These are phyloP conservation scores for Dipodomys merriami DNA, from an alignment of 2,113 vertebrate genomes.

Conservation along the genomic window DNA sequence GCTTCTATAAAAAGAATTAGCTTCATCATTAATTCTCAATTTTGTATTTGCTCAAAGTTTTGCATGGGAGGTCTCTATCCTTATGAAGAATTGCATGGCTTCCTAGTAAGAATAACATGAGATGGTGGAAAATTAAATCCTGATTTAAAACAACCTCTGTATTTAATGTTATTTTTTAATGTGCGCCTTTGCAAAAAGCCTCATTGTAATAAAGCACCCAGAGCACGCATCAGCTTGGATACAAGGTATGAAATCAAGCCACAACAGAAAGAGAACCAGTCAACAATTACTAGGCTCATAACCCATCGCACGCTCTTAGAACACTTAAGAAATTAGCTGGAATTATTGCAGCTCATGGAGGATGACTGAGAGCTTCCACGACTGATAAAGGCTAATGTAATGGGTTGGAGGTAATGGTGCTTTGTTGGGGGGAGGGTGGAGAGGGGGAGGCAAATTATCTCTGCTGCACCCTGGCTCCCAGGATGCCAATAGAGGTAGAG, in stretches of 20 bases:
- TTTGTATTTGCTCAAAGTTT: conserved; percentile 69
- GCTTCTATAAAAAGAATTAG: conserved; percentile 60
- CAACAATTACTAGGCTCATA: conserved; percentile 82
- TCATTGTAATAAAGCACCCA: conserved; percentile 75
- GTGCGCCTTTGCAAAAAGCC: conserved; percentile 76
- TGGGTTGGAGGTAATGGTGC: conserved; percentile 78
- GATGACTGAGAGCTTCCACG: conserved; percentile 77
- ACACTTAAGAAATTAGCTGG: conserved; percentile 84
- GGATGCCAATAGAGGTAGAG: conserved; percentile 80
- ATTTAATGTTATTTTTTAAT: conserved; percentile 79
- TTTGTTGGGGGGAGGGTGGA: conserved; percentile 63
- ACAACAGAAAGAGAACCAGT: conserved; percentile 76
- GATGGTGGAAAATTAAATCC: conserved; percentile 72
- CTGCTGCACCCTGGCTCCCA: conserved; percentile 78
- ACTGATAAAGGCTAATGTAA: conserved; percentile 80
- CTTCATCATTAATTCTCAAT: conserved; percentile 70
- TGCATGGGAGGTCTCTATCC: conserved; percentile 72
- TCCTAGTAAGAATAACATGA: conserved; percentile 72
- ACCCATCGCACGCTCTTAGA: conserved; percentile 81
- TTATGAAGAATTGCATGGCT: conserved; percentile 69
- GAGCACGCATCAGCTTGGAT: conserved; percentile 63
- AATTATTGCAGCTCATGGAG: conserved; percentile 79
- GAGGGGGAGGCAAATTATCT: conserved; percentile 74
- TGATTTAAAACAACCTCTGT: conserved; percentile 77
- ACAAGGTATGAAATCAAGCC: conserved; percentile 80